Evolutionary conservation across 1,140 invertebrate genomes (phyloP), one percentile per base, ranked within the genome.

Genomic region (Bicyclus anynana): DNA sequence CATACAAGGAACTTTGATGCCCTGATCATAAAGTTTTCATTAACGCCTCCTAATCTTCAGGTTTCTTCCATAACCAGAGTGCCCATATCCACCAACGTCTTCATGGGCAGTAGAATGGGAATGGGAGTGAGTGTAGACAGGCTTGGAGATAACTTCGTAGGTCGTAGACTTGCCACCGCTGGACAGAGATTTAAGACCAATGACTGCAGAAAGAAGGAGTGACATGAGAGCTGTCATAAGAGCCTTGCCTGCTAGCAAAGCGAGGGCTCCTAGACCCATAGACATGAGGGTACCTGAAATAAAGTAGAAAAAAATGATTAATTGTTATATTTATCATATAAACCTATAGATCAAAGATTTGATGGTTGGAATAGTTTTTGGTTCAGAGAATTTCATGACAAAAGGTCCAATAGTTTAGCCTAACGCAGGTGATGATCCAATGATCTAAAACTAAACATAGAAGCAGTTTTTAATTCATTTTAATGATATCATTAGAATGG

Each of bases 141-240:
- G 95, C 65, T 95, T 96, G 47, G 94, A 93, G 26, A 96, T 92
- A 46, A 96, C 95, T 80, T 96, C 95, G 72, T 96, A 96, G 0
- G 94, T 95, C 0, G 94, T 95, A 16, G 93, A 94, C 64, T 94
- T 93, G 16, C 92, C 91, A 13, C 93, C 92, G 5, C 90, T 72
- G 0, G 93, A 90, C n/a, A 95, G 69, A 0, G 93, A 92, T 64
- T 95, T 95, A 3, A 96, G 79, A 0, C 94, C 94, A 18, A 95
- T 91, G 23, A 96, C 92, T 0, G 93, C 94, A 0, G 95, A 94
- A 0, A 96, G 82, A 76, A 95, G 92, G 1, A 96, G 83, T 0
- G 95, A 94, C 91, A 96, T 93, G 21, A 96, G 67, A 10, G 93
- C 94, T 0, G 94, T 94, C 93, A 96, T 95, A 7, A 96, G 74